Evolutionary conservation across 2,113 vertebrate genomes (phyloP).

Genomic region (Chascanopsetta lugubris): DNA sequence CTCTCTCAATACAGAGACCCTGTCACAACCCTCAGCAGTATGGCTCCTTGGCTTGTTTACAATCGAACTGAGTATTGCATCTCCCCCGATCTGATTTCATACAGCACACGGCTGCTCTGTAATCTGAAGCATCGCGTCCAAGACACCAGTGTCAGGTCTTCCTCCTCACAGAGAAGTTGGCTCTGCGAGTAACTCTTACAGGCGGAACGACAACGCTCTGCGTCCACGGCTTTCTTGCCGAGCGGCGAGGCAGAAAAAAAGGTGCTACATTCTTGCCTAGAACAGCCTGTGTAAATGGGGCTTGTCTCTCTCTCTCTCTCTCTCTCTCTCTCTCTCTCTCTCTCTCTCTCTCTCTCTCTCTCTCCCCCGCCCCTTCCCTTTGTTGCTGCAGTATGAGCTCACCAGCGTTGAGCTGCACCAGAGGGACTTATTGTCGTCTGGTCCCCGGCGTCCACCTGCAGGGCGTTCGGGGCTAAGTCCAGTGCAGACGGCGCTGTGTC

Average conservation of each 20-base stretch:
- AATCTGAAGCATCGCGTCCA: background rate
- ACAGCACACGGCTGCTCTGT: background rate
- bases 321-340: background rate
- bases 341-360: background rate
- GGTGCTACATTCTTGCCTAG: background rate
- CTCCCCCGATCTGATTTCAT: background rate
- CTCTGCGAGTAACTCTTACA: background rate
- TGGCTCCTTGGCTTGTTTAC: background rate
- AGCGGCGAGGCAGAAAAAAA: background rate
- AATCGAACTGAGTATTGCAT: background rate
- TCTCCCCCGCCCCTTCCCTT: conserved; percentile 29
- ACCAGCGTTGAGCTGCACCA: conserved; percentile 58
- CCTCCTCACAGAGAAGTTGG: background rate
- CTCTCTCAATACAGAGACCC: background rate
- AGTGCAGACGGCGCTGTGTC: background rate
- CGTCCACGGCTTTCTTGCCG: background rate
- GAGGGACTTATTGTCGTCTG: conserved; percentile 30
- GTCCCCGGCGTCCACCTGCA: conserved; percentile 38
- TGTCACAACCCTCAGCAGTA: background rate
- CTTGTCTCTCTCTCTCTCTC: conserved; percentile 11
- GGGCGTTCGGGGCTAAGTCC: conserved; percentile 2
- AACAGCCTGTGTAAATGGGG: background rate
- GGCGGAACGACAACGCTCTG: background rate
- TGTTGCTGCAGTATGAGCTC: conserved; percentile 75
- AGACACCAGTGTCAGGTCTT: background rate